These are phyloP conservation scores for Drosophila bifasciata DNA, from an alignment of 1,140 invertebrate species.

Conservation along the genomic window DNA sequence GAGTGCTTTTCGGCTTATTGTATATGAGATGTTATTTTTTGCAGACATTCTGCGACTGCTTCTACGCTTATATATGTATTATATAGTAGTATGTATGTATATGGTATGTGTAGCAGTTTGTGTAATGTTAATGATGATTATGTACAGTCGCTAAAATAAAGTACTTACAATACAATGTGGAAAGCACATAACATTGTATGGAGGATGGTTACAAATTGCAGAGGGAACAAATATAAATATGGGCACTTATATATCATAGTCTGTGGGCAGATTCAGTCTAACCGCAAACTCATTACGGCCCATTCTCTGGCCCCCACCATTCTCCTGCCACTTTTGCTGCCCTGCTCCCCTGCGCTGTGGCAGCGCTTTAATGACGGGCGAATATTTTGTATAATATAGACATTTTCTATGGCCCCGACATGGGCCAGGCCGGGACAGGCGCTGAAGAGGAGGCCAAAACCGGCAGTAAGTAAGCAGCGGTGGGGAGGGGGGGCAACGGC, in stretches of 20 bases:
- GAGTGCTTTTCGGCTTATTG: no score
- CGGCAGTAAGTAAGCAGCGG: no score
- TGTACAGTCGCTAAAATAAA: slow-evolving; percentile 37
- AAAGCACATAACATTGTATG: slow-evolving; percentile 48
- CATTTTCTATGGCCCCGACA: slow-evolving; percentile 61
- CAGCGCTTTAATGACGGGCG: slow-evolving; percentile 44
- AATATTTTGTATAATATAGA: slow-evolving; percentile 64
- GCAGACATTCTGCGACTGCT: neutral
- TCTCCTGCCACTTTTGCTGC: neutral
- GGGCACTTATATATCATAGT: slow-evolving; percentile 42
- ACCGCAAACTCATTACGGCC: slow-evolving; percentile 57
- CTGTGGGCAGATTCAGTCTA: slow-evolving; percentile 43
- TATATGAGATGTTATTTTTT: no score
- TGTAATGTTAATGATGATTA: slow-evolving; percentile 45
- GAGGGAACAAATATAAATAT: slow-evolving; percentile 45
- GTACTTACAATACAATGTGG: slow-evolving; percentile 22
- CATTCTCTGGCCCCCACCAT: slow-evolving; percentile 15
- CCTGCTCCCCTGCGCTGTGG: slow-evolving; percentile 5
- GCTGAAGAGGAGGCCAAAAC: slow-evolving; percentile 36
- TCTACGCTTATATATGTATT: neutral
- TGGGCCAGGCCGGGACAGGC: no score
- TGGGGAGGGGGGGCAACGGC: no score
- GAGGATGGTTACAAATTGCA: slow-evolving; percentile 46
- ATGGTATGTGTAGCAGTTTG: slow-evolving; percentile 15
- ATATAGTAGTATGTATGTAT: neutral